Evolutionary conservation across 2,888 invertebrate genomes (phyloP).

Genomic region (Cabera pusaria): DNA sequence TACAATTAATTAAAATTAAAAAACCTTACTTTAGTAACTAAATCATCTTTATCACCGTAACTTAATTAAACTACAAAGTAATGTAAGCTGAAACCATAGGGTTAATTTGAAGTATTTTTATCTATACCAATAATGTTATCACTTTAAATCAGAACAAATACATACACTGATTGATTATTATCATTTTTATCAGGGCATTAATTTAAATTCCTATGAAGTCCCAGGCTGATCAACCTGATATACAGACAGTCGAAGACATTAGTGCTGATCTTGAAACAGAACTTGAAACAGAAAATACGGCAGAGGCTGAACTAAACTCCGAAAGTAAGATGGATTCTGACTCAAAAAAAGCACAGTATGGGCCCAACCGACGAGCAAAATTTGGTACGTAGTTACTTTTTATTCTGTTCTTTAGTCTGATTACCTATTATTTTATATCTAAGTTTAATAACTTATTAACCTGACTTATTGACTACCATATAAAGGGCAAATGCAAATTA

Average conservation of each 20-base stretch:
- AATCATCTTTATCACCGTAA: too few species aligned
- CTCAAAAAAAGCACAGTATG: conserved; percentile 57
- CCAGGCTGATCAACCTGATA: conserved; percentile 28
- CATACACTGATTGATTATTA: conserved; percentile 21
- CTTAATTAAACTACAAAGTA: too few species aligned
- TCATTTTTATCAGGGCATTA: conserved; percentile 22
- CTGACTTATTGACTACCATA: too few species aligned
- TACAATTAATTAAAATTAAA: too few species aligned
- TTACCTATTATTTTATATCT: background rate
- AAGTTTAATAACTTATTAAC: background rate
- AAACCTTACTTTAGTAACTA: too few species aligned
- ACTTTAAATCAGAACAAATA: too few species aligned
- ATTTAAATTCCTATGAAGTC: conserved; percentile 43
- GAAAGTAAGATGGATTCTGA: conserved; percentile 54
- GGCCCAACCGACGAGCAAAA: conserved; percentile 44
- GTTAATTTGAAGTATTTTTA: too few species aligned
- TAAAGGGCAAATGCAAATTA: too few species aligned
- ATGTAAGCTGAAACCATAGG: too few species aligned
- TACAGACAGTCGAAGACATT: conserved; percentile 27
- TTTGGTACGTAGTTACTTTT: conserved; percentile 45
- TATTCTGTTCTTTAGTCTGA: too few species aligned
- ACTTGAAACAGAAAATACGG: conserved; percentile 36
- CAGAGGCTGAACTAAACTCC: conserved; percentile 41
- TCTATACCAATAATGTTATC: too few species aligned
- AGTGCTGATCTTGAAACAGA: conserved; percentile 27